phyloP scores from a whole-genome alignment of 2,797 vertebrate species.

The Alfaro cultratus region DNA sequence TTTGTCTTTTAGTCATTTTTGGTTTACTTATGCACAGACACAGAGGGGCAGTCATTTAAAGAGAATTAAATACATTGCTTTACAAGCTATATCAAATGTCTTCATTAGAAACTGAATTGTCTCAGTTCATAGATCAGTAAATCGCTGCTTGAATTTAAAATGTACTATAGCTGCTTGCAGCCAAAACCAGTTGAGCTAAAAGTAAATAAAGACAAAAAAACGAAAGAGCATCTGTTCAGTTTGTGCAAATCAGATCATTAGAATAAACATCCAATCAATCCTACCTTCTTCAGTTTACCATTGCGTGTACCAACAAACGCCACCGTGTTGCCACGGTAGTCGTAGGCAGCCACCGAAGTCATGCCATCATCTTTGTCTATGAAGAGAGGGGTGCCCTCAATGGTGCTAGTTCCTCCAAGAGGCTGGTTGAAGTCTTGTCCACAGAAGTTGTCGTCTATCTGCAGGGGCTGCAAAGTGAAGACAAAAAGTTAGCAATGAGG shows the following conservation, averaged over 20 bases:
- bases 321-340: slow-evolving; percentile 93
- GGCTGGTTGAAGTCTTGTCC: slow-evolving; percentile 99
- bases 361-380: slow-evolving; percentile 96
- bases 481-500: not conserved
- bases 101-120: not conserved
- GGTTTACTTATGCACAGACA: not conserved
- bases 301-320: slow-evolving; percentile 92
- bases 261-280: not conserved
- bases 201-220: not conserved
- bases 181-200: not conserved
- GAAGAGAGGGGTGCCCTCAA: slow-evolving; percentile 92
- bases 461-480: slow-evolving; percentile 85
- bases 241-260: not conserved
- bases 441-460: slow-evolving; percentile 97
- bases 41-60: not conserved
- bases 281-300: slow-evolving; percentile 94
- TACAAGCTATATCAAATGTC: not conserved
- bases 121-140: not conserved
- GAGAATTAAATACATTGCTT: not conserved
- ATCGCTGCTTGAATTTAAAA: not conserved
- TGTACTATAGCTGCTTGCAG: not conserved
- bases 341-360: slow-evolving; percentile 94
- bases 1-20: not conserved
- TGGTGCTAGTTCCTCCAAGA: slow-evolving; percentile 93
- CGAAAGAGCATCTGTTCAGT: not conserved